Evolutionary conservation across 2,888 invertebrate genomes (phyloP).

Genomic region (Bellardia pandia): DNA sequence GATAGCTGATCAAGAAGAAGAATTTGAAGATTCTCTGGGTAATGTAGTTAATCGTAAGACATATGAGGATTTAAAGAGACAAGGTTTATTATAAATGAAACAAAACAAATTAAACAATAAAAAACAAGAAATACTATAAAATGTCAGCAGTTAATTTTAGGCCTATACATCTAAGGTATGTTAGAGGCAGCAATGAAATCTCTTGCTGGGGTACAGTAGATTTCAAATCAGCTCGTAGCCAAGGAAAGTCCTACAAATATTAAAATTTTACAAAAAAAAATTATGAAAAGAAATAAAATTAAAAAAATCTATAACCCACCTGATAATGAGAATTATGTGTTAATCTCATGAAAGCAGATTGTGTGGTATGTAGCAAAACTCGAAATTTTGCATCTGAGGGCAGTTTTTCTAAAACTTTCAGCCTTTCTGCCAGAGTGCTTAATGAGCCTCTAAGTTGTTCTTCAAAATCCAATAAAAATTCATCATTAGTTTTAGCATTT

Average conservation of each 20-base stretch:
- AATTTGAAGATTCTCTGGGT: constrained; percentile 98
- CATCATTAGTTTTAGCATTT: constrained; percentile 74
- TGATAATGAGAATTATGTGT: constrained; percentile 79
- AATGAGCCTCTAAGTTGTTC: constrained; percentile 80
- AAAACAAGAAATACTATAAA: constrained; percentile 35
- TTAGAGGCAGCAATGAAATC: constrained; percentile 78
- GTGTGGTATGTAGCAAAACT: constrained; percentile 80
- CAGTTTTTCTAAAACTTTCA: constrained; percentile 78
- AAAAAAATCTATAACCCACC: constrained; percentile 64
- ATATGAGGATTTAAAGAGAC: constrained; percentile 98
- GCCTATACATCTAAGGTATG: constrained; percentile 76
- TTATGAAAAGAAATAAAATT: constrained; percentile 14
- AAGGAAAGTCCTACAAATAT: constrained; percentile 80
- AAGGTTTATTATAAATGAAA: constrained; percentile 93
- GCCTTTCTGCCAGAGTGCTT: constrained; percentile 78
- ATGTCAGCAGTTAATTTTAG: constrained; percentile 79
- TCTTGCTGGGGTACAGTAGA: constrained; percentile 57
- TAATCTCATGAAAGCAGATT: constrained; percentile 78
- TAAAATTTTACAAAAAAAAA: constrained; percentile 31
- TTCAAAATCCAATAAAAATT: constrained; percentile 81
- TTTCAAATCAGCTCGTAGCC: constrained; percentile 77
- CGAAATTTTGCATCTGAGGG: constrained; percentile 78
- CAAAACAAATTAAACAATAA: constrained; percentile 34
- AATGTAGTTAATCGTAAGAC: constrained; percentile 99
- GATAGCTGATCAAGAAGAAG: constrained; percentile 98